Evolutionary conservation across 2,113 vertebrate genomes (phyloP), one percentile per base, ranked within the genome.

Genomic region (Passer montanus): DNA sequence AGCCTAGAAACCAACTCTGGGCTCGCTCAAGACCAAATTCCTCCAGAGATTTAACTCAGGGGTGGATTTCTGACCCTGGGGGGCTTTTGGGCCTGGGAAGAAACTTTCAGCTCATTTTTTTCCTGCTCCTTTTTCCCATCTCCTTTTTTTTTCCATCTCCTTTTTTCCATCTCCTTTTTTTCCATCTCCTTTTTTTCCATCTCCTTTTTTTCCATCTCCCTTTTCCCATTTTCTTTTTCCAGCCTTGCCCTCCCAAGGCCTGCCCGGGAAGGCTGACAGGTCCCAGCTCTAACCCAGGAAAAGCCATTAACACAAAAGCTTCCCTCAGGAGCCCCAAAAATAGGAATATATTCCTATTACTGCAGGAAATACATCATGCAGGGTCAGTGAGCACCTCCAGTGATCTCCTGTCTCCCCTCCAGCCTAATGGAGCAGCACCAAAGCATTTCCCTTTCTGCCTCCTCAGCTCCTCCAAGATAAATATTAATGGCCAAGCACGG

Each of bases 381-480:
- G 2, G 55, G 60, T 87, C 91, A 95, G 69, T 64, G 85, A 94
- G 10, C 0, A 4, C 24, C 64, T 56, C 4, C 35, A 6, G 13
- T 52, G 19, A 39, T 90, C 59, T 59, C 35, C 74, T 49, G 39
- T 10, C 50, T 88, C 85, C 91, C 82, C 80, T 94, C 47, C 82
- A 78, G 70, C n/a, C 81, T 68, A 94, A 89, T 82, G 89, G 78
- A 93, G 8, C 39, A 3, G 66, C 39, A 81, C 63, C 69, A 79
- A 72, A 89, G 82, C 81, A 9, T 85, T 82, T 87, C 47, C 79
- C 50, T 59, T 95, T 30, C 92, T 94, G 90, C 80, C 84, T 90
- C 5, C 87, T 96, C 89, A 95, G 89, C 86, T 84, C 35, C 87
- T 90, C 87, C 72, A 37, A 33, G 63, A 85, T 31, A 94, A 96